Evolutionary conservation across 92 coral and sea anemone genomes (phyloP), one percentile per base, ranked within the genome.

Genomic region (Pocillopora grandis): DNA sequence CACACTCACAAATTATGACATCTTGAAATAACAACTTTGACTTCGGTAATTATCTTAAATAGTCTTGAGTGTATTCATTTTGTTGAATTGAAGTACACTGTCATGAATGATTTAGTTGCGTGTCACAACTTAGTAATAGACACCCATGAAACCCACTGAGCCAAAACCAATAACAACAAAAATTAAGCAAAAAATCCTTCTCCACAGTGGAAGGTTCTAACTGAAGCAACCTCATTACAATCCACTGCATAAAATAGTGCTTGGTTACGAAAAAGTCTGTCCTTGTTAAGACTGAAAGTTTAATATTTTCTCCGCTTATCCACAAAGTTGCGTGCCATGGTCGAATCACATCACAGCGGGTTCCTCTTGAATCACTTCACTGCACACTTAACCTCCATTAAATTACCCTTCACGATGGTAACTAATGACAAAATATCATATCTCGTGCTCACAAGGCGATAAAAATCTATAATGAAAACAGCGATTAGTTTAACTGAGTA

Each of bases 341-440:
- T 55, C 23, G 18, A 16, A 70, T 8, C 56, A 59, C 64, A 60
- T 27, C 14, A 10, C 71, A 21, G 3, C 18, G 72, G 71, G 60
- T 31, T 63, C 13, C 33, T 63, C 58, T 23, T 27, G 42, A 42
- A 10, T 65, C n/a, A 23, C 57, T n/a, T 18, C 0, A 37, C 36
- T 1, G 58, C 19, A 23, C 82, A 12, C 75, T 77, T 64, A 63
- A 78, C 82, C 72, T 31, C 62, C 59, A 63, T 78, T 63, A 60
- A 63, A 36, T 16, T 1, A 21, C 61, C 64, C 73, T 42, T 20
- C 56, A 14, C 23, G 74, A 21, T 27, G 56, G 74, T 33, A 55
- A 36, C 57, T 23, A 64, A 57, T 3, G 75, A 33, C 37, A 72
- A 56, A 79, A 80, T 68, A 80, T 80, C 18, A 16, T 75, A 80